Evolutionary conservation across 2,113 vertebrate genomes (phyloP).

Genomic region (Cyprinodon tularosa): DNA sequence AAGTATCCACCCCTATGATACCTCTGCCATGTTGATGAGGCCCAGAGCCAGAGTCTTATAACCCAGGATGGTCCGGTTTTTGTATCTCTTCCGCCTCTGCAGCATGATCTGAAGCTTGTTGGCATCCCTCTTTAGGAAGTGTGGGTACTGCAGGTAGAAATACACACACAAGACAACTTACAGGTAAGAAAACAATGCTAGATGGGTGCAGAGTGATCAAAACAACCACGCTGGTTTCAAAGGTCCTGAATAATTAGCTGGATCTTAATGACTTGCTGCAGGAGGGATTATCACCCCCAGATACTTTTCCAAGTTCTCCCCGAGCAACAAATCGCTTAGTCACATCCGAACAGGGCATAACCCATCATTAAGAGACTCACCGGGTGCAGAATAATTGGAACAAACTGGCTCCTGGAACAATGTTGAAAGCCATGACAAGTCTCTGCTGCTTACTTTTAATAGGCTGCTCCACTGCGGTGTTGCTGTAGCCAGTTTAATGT

Average conservation of each 20-base stretch:
- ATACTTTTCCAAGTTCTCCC: slow-evolving; percentile 5
- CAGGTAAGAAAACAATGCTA: background rate
- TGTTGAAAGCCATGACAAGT: slow-evolving; percentile 22
- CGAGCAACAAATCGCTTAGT: slow-evolving; percentile 27
- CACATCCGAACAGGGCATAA: slow-evolving; percentile 39
- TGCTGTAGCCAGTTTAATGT: slow-evolving; percentile 23
- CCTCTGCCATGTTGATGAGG: slow-evolving; percentile 95
- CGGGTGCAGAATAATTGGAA: slow-evolving; percentile 39
- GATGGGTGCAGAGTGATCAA: background rate
- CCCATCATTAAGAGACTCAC: slow-evolving; percentile 43
- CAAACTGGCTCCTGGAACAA: slow-evolving; percentile 26
- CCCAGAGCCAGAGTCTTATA: slow-evolving; percentile 92
- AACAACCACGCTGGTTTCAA: slow-evolving; percentile 3
- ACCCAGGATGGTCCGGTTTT: slow-evolving; percentile 93
- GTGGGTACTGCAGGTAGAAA: slow-evolving; percentile 83
- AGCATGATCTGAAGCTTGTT: slow-evolving; percentile 95
- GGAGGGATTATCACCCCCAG: slow-evolving; percentile 9
- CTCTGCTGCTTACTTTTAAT: slow-evolving; percentile 32
- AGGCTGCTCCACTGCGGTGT: slow-evolving; percentile 3
- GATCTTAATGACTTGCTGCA: slow-evolving; percentile 7
- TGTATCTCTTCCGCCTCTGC: slow-evolving; percentile 90
- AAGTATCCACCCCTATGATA: slow-evolving; percentile 28
- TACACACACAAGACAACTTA: background rate
- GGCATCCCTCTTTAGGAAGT: slow-evolving; percentile 92
- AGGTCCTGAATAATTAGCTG: slow-evolving; percentile 7